Base-by-base conservation (phyloP, 2,888 invertebrate species). In the Drosophila paracracens region DNA sequence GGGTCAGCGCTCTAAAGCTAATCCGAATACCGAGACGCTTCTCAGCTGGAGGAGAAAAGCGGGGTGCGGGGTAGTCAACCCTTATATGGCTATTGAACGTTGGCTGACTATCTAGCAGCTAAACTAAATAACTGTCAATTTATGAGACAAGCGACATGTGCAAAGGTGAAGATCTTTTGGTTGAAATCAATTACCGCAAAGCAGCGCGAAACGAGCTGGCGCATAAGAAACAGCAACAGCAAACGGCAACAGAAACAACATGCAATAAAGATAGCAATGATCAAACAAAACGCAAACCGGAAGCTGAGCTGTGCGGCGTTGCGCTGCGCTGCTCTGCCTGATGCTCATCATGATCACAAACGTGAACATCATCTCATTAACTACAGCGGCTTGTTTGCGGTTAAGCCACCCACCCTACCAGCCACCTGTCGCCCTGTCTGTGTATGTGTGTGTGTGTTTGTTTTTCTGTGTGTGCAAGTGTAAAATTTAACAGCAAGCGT, bases 171-270 rank as follows among this genome's bases (percentile, higher is more conserved):
- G 83, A 84, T 83, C 83, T 84, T 79, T 85, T 63, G 86, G 80
- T 78, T 82, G 56, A 87, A 86, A 87, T 76, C 89, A 89, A 89
- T 86, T 89, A 87, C 82, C 73, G 70, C 79, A 81, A 74, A 76
- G 40, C 53, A 57, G 53, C 51, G 58, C 57, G 38, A 54, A 76
- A 43, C 40, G 54, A 50, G 56, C 53, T 36, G 16, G n/a, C 50
- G 35, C 56, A 66, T 46, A 61, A 35, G 60, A 60, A 65, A 31
- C 51, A 43, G 31, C 46, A 68, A 66, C 16, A 10, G 27, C 10
- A 36, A 27, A 27, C 16, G 21, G 53, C 21, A 66, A 21, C 43
- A 36, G 31, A 50, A 70, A 67, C 18, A n/a, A 38, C 64, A 72
- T 79, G 74, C 65, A 76, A 87, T 59, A 71, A 76, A 72, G 62